A percentile compares a stretch with the other conserved stretches of the same genome.
phyloP scores from a whole-genome alignment of 2,888 invertebrate species.

The Drosophila stalkeri region DNA sequence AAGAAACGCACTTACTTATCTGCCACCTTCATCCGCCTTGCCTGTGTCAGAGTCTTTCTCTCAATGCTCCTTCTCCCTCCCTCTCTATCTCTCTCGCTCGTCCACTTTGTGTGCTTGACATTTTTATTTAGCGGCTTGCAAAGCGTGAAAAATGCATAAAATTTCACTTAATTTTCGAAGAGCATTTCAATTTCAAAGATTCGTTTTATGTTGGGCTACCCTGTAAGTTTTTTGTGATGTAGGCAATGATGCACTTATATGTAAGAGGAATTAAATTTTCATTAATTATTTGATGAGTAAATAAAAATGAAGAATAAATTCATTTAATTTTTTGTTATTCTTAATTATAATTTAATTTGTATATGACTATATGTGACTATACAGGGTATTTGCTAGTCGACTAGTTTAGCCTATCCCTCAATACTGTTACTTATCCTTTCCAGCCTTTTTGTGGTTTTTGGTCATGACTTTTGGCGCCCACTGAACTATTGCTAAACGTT shows the following conservation, averaged over 20 bases:
- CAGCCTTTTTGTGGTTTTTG: slow-evolving; percentile 24
- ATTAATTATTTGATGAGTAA: too few species aligned
- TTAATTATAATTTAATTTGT: too few species aligned
- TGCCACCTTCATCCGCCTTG: slow-evolving; percentile 52
- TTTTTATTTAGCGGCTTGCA: slow-evolving; percentile 78
- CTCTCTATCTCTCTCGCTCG: not conserved
- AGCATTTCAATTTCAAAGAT: slow-evolving; percentile 69
- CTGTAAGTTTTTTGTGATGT: not conserved
- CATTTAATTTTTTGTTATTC: too few species aligned
- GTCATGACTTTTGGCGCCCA: slow-evolving; percentile 61
- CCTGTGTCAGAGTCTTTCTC: not conserved
- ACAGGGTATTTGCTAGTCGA: slow-evolving; percentile 9
- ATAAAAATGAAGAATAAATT: not conserved
- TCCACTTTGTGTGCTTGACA: slow-evolving; percentile 71
- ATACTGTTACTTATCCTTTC: not conserved
- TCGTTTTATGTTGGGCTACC: slow-evolving; percentile 24
- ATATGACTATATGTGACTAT: not conserved
- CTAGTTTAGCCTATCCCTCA: too few species aligned
- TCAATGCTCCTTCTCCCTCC: not conserved
- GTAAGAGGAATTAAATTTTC: not conserved
- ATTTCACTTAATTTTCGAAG: slow-evolving; percentile 79
- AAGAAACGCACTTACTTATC: slow-evolving; percentile 76
- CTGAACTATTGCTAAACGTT: slow-evolving; percentile 70
- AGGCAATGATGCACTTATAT: not conserved
- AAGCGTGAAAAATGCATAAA: slow-evolving; percentile 82